A percentile compares a stretch with the other conserved stretches of the same genome.
These are phyloP conservation scores for Apamea epomidion DNA, from an alignment of 2,888 invertebrate species.

Conservation along the genomic window DNA sequence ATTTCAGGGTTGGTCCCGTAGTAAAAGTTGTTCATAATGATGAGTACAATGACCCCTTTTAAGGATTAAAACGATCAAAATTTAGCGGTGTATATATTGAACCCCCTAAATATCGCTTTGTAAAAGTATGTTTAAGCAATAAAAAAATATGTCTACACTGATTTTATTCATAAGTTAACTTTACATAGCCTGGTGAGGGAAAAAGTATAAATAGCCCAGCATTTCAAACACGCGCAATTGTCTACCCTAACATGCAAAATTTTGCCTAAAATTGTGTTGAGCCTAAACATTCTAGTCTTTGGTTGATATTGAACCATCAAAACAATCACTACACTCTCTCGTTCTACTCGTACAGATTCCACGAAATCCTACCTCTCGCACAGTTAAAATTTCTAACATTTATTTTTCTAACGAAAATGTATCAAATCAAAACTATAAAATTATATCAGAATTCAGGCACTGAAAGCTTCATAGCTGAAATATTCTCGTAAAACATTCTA, in stretches of 20 bases:
- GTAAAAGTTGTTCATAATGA: too few relatives aligned
- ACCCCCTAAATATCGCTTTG: not conserved
- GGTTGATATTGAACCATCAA: not conserved
- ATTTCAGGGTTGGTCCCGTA: too few relatives aligned
- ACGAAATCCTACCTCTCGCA: constrained; percentile 3
- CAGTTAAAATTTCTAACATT: constrained; percentile 8
- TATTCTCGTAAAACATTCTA: constrained; percentile 48
- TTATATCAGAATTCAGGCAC: constrained; percentile 48
- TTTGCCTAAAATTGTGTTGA: not conserved
- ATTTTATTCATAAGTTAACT: not conserved
- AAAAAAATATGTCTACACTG: not conserved
- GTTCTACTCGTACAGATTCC: constrained; percentile 29
- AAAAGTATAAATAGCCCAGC: not conserved
- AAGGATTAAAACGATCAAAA: too few relatives aligned
- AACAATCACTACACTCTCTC: not conserved
- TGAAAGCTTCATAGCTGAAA: constrained; percentile 55
- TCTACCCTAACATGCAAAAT: not conserved
- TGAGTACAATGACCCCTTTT: too few relatives aligned
- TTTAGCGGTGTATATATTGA: too few relatives aligned
- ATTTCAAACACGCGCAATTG: not conserved
- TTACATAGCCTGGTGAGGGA: not conserved
- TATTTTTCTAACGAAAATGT: constrained; percentile 39
- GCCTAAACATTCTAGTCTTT: not conserved
- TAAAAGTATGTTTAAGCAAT: not conserved
- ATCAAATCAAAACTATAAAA: constrained; percentile 62